These are phyloP conservation scores for Vanessa cardui DNA, from an alignment of 2,888 invertebrate species.

Conservation along the genomic window DNA sequence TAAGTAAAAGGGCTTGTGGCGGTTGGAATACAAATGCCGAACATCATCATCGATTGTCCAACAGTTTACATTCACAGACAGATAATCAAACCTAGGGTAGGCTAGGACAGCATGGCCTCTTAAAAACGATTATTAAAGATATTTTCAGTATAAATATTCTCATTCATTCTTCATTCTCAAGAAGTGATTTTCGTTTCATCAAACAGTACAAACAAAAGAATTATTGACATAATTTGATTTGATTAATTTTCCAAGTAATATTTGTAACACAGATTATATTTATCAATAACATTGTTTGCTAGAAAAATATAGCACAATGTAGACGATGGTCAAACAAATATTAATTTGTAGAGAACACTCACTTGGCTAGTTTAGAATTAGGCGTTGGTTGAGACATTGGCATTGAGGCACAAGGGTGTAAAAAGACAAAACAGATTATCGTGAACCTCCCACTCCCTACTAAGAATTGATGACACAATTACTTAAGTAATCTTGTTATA, in stretches of 20 bases:
- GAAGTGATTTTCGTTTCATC: no score
- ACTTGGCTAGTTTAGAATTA: conserved; percentile 8
- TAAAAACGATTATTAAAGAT: no score
- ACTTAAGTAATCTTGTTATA: conserved; percentile 16
- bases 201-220: not conserved
- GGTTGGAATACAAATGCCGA: no score
- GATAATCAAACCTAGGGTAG: no score
- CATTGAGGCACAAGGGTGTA: conserved; percentile 27
- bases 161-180: no score
- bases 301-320: conserved; percentile 6
- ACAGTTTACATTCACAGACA: no score
- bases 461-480: conserved; percentile 35
- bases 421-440: conserved; percentile 40
- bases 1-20: no score
- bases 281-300: conserved; percentile 16
- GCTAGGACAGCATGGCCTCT: no score
- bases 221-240: not conserved
- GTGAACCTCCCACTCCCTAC: conserved; percentile 43
- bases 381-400: conserved; percentile 31
- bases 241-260: conserved; percentile 28
- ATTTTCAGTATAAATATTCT: no score
- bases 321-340: conserved; percentile 33
- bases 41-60: no score
- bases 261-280: conserved; percentile 20
- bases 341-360: conserved; percentile 26